Base-by-base conservation (phyloP, 2,888 invertebrate genomes). In the Lysandra coridon region DNA sequence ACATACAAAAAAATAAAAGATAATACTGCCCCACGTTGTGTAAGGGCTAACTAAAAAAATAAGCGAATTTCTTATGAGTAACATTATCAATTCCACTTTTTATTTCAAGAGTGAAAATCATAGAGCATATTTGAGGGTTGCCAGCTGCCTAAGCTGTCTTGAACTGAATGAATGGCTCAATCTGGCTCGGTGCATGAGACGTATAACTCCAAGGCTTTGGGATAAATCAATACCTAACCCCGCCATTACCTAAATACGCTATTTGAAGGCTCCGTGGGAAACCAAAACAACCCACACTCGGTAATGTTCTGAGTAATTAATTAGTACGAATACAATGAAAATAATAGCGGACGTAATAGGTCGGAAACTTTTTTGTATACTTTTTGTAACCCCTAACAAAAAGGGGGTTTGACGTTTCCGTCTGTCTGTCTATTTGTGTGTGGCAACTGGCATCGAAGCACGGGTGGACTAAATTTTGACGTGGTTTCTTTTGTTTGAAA, bases 201-300 rank as follows among this genome's bases (percentile, higher is more conserved):
- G 69, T 69, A 69, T 69, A 69, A 69, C 69, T 69, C 33, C 33
- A 69, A 69, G 64, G 69, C 69, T 69, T 69, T 69, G 69, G 69
- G 69, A 69, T 69, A 69, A 69, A 69, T 69, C 69, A 69, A 69
- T 69, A 69, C 33, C 69, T 30, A 69, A 69, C 3, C 30, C 69
- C 33, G 33, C 69, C 69, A 69, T 69, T 69, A 69, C 30, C 64
- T 69, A 69, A 69, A 30, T 33, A 69, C 64, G 30, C 64, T 62
- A 37, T 69, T 69, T 69, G 33, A 69, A 17, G 69, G 69, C 69
- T 69, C 33, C 17, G 69, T 37, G 69, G 64, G 69, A 37, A 64
- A 69, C 69, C 69, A 33, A 69, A 69, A 69, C 69, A 69, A 37
- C 33, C 69, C 14, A 33, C 69, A 69, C 14, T 14, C 69, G 69